These are phyloP conservation scores for Crotalus viridis DNA, from an alignment of 2,113 vertebrate genomes.

Conservation along the genomic window DNA sequence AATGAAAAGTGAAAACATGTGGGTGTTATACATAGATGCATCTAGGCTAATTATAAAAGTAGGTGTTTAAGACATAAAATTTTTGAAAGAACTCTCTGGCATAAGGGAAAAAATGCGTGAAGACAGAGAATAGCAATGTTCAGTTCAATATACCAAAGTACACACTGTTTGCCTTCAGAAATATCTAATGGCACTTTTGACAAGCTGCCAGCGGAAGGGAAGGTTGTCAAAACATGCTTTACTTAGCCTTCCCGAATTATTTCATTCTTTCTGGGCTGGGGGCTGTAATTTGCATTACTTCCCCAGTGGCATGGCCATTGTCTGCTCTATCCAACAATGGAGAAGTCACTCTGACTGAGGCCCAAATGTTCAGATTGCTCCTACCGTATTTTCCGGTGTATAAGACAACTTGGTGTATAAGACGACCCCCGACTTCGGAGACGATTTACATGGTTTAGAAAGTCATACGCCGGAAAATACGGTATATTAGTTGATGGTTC, in stretches of 20 bases:
- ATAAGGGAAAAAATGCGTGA: background rate
- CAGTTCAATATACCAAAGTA: background rate
- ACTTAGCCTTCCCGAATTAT: background rate
- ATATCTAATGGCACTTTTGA: background rate
- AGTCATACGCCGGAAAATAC: too few species aligned
- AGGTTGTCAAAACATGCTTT: background rate
- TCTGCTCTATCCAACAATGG: background rate
- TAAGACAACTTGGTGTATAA: too few species aligned
- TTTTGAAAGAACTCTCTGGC: background rate
- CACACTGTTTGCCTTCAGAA: background rate
- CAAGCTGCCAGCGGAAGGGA: background rate
- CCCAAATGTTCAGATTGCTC: background rate
- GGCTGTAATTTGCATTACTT: background rate
- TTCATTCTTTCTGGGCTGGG: background rate
- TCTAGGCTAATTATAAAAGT: constrained; percentile 22
- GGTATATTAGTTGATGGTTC: background rate
- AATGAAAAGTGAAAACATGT: constrained; percentile 1
- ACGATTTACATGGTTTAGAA: too few species aligned
- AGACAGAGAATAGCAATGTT: background rate
- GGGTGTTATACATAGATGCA: constrained; percentile 19
- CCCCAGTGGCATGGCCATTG: background rate
- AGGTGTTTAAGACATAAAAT: background rate
- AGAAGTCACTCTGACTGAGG: background rate
- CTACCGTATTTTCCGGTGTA: background rate
- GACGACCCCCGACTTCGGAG: too few species aligned